Evolutionary conservation across 1,140 invertebrate genomes (phyloP), one percentile per base, ranked within the genome.

Genomic region (Brachionus plicatilis): DNA sequence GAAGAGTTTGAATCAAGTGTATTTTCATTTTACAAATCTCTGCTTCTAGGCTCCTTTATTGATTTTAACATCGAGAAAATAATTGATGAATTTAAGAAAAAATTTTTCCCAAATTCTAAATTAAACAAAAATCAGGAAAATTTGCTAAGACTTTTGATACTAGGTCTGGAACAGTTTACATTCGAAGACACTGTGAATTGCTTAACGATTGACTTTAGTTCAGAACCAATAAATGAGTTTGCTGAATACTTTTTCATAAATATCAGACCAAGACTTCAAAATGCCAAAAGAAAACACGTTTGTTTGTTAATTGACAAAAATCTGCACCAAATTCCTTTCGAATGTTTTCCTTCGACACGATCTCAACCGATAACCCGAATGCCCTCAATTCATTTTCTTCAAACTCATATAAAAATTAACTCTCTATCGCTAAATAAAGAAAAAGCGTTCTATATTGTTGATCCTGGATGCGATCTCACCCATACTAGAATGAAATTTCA

Each of bases 401-500:
- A 82, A 82, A 65, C 50, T 20, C 79, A 82, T 20, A 60, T 82
- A 24, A 82, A 17, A 82, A 82, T 82, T 20, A 82, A 82, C 27
- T 43, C 53, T n/a, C 17, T 82, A 37, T 68, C 33, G 17, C 24
- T 82, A 37, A 68, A 82, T 45, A 82, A 68, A 33, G 82, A 83
- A 33, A 83, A 83, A 68, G 82, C 20, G 2, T 84, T 75, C 17
- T 84, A 84, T 78, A 76, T 84, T 41, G 66, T 72, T 65, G 83
- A 84, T 45, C 83, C 83, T 41, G 83, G 68, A 12, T 47, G 53
- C 29, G 83, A 84, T 84, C 60, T 84, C 2, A 24, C 83, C 27
- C 72, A 72, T 41, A 84, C 83, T 14, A 41, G 60, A 56, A 33
- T 56, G 75, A 84, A 75, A 47, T 84, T 84, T 66, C 47, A 72